Percentiles rank a stretch among this genome's conserved stretches.
Evolutionary conservation across 2,797 vertebrate genomes (phyloP).

Genomic region (Neoniphon sammara): DNA sequence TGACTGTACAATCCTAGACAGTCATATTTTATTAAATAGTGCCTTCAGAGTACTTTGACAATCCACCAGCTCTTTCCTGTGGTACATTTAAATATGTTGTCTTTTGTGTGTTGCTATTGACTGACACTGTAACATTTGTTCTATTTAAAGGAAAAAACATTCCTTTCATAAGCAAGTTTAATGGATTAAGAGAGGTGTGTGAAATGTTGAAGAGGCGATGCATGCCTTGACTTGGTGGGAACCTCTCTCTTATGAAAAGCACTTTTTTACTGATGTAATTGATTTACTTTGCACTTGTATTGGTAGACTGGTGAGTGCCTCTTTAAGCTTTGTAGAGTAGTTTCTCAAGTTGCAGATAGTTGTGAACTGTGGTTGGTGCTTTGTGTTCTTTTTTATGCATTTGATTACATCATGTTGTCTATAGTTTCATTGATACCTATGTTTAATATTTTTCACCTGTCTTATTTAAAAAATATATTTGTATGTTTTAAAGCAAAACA

Average conservation of each 20-base stretch:
- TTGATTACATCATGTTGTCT: slow-evolving; percentile 34
- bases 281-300: slow-evolving; percentile 64
- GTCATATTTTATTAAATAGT: slow-evolving; percentile 6
- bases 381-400: slow-evolving; percentile 51
- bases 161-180: slow-evolving; percentile 53
- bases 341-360: slow-evolving; percentile 22
- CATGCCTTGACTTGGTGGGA: slow-evolving; percentile 29
- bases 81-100: slow-evolving; percentile 53
- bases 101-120: slow-evolving; percentile 47
- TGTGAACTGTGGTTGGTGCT: slow-evolving; percentile 11
- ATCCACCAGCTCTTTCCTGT: slow-evolving; percentile 25
- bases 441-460: slow-evolving; percentile 52
- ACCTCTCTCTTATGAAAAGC: slow-evolving; percentile 57
- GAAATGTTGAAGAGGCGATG: slow-evolving; percentile 29
- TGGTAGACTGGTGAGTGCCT: slow-evolving; percentile 26
- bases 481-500: slow-evolving; percentile 70
- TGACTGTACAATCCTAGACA: slow-evolving; percentile 33
- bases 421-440: slow-evolving; percentile 29
- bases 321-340: slow-evolving; percentile 30
- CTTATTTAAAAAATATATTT: slow-evolving; percentile 64
- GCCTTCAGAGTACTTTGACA: slow-evolving; percentile 29
- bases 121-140: slow-evolving; percentile 45
- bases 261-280: slow-evolving; percentile 67
- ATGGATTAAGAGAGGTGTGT: slow-evolving; percentile 59
- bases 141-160: slow-evolving; percentile 31